Evolutionary conservation across 92 coral and sea anemone genomes (phyloP), one percentile per base, ranked within the genome.

Genomic region (Palythoa caribaeorum): DNA sequence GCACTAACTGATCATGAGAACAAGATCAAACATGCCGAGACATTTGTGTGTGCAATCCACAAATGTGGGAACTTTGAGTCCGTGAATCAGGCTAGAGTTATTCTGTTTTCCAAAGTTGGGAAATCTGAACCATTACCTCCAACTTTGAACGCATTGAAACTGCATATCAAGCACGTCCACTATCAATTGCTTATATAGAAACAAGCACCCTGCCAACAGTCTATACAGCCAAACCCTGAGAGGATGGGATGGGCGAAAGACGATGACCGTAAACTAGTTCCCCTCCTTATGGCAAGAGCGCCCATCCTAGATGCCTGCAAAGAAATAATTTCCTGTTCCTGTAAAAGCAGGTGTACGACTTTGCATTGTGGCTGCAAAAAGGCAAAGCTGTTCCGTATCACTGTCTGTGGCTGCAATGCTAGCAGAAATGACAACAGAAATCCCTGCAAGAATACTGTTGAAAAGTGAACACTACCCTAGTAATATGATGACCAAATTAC

Each of bases 241-340:
- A 59, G 51, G 60, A 84, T 84, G 83, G 85, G 88, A 53, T 89
- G 92, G 89, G 57, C 37, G 57, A 87, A 36, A 68, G 44, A 70
- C 79, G 68, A 52, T 53, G 88, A 77, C 68, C 78, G 76, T 71
- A 86, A 87, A 76, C 90, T 90, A 35, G 55, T 15, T 28, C 83
- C 90, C 13, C 88, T 75, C 21, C 90, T 88, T 66, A 88, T 88
- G 96, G 84, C 94, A 63, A 69, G 35, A 80, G 92, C 65, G 3
- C 94, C 92, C 50, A 90, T 93, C 37, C 92, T 84, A 36, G 62
- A 57, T n/a, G 89, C 92, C 71, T 91, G 94, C 77, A 68, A 84
- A 52, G 92, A 91, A 84, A 88, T 91, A 71, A 91, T 93, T 15
- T 84, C 92, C 15, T 93, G 90, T 65, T 88, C 92, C 16, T 88